These are phyloP conservation scores for Dolichopus griseipennis DNA, from an alignment of 2,888 invertebrate genomes.

Conservation along the genomic window DNA sequence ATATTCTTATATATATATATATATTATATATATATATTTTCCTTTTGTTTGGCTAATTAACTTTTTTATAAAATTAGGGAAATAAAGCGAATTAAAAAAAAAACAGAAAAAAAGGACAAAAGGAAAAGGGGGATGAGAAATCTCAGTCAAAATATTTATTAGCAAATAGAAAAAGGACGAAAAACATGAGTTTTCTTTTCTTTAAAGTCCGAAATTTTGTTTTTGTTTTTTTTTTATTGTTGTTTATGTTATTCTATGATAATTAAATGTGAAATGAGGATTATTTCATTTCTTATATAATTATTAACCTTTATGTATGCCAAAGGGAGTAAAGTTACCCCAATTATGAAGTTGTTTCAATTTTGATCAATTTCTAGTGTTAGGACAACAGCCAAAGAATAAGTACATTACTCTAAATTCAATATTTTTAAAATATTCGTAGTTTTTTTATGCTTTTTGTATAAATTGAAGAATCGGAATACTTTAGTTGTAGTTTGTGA, in stretches of 20 bases:
- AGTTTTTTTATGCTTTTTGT: no score
- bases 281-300: background rate
- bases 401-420: no score
- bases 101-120: background rate
- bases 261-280: background rate
- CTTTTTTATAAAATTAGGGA: constrained; percentile 4
- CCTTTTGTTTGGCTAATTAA: constrained; percentile 1
- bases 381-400: no score
- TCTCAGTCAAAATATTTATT: constrained; percentile 1
- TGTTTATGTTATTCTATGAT: background rate
- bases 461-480: no score
- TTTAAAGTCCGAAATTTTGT: background rate
- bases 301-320: no score
- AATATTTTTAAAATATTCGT: no score
- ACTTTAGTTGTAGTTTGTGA: no score
- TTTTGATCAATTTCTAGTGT: no score
- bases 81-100: background rate
- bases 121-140: background rate
- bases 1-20: no score
- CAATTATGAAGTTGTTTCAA: no score
- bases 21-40: background rate
- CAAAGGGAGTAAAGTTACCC: no score
- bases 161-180: constrained; percentile 4
- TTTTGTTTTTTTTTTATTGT: background rate
- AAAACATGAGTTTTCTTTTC: background rate